Conservation (phyloP, 37 sponge, comb jelly and placozoan genomes). For the Ianthella basta region DNA sequence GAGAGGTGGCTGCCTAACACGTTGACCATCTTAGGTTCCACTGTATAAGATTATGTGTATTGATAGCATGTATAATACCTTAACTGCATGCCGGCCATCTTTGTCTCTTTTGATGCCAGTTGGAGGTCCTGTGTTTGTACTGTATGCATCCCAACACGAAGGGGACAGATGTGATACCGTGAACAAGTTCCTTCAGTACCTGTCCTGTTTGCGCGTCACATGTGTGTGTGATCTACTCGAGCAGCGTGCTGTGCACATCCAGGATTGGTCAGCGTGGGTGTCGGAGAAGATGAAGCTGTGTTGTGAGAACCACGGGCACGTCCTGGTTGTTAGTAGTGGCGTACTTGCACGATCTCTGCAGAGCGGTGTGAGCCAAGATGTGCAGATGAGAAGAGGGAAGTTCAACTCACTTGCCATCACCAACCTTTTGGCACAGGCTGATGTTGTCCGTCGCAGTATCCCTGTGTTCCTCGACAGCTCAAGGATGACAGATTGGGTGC, state of each 20-base stretch:
- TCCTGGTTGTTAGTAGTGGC: not conserved
- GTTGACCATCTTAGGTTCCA: no score
- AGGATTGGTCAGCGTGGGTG: constrained; percentile 1
- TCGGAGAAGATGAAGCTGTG: not conserved
- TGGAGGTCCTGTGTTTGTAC: constrained; percentile 11
- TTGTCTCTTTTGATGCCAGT: no score
- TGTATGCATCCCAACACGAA: not conserved
- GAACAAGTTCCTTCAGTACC: not conserved
- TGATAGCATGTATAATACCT: no score
- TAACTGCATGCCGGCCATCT: no score
- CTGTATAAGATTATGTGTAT: no score
- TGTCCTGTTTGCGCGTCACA: not conserved
- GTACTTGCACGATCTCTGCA: not conserved
- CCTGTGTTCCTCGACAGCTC: not conserved
- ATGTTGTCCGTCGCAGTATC: not conserved
- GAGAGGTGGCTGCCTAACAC: no score
- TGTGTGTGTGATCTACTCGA: not conserved
- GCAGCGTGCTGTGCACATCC: not conserved
- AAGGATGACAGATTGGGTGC: not conserved
- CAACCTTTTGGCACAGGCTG: not conserved
- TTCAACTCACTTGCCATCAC: not conserved
- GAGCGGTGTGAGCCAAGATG: not conserved
- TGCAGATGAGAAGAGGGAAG: not conserved
- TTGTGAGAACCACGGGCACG: not conserved
- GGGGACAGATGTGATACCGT: not conserved